Percentiles rank a stretch among this genome's conserved stretches.
These are phyloP conservation scores for Rhynchonycteris naso DNA, from an alignment of 2,797 vertebrate genomes.

Conservation along the genomic window DNA sequence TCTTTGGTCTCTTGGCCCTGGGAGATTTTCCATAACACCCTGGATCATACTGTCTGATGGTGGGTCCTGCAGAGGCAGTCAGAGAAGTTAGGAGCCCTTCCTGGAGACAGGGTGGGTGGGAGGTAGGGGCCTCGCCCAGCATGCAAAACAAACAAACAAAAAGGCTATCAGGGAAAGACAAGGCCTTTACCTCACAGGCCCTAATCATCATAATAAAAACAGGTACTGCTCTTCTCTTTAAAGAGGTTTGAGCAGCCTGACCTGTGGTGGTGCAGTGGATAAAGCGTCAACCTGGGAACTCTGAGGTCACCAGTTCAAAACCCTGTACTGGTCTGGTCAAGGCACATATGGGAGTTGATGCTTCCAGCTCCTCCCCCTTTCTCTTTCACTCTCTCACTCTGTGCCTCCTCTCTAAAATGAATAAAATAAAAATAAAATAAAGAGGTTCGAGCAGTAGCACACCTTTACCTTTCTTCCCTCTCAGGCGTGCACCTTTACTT, in stretches of 20 bases:
- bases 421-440: too few species aligned
- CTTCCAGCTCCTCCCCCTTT: too few species aligned
- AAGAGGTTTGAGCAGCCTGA: neutral
- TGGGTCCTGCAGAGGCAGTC: neutral
- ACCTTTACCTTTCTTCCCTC: neutral
- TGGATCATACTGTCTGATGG: neutral
- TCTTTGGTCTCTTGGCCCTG: neutral
- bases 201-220: neutral
- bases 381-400: too few species aligned
- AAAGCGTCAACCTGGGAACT: too few species aligned
- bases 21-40: neutral
- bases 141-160: neutral
- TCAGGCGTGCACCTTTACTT: neutral
- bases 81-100: neutral
- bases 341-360: too few species aligned
- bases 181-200: neutral
- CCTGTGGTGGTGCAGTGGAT: too few species aligned
- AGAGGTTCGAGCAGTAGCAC: neutral
- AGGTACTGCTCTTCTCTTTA: neutral
- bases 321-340: too few species aligned
- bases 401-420: too few species aligned
- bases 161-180: neutral
- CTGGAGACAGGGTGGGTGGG: too few species aligned
- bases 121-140: neutral
- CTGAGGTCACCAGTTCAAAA: too few species aligned